These are phyloP conservation scores for Pilophorus perplexus DNA, from an alignment of 2,888 invertebrate genomes.

Conservation along the genomic window DNA sequence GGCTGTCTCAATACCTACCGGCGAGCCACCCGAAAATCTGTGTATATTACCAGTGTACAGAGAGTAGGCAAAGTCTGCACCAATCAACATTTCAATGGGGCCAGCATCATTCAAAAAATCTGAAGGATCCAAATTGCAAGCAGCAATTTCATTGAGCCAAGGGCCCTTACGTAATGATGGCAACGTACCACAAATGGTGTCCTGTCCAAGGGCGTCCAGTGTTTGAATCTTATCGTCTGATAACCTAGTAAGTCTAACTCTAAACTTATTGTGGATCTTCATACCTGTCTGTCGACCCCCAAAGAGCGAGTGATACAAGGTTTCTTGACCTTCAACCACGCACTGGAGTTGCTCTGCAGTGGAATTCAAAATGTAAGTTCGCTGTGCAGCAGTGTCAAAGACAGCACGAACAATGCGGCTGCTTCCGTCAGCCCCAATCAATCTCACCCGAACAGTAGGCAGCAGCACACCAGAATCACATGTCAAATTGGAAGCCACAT, in stretches of 20 bases:
- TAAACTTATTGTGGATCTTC: background rate
- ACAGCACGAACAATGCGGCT: background rate
- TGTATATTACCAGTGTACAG: slow-evolving; percentile 2
- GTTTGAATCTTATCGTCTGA: background rate
- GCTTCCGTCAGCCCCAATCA: background rate
- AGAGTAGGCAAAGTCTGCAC: slow-evolving; percentile 11
- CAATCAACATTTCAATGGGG: slow-evolving; percentile 4
- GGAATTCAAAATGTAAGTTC: background rate
- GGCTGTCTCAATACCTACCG: slow-evolving; percentile 6
- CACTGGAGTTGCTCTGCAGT: background rate
- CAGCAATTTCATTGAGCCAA: background rate
- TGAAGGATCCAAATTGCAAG: background rate
- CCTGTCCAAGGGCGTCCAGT: background rate
- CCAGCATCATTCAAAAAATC: background rate
- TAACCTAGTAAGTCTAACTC: background rate
- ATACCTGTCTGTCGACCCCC: background rate
- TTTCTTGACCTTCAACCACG: background rate
- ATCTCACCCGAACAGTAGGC: background rate
- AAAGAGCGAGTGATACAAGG: slow-evolving; percentile 2
- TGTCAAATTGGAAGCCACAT: background rate
- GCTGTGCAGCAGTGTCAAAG: background rate
- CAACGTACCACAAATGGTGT: background rate
- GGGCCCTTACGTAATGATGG: background rate
- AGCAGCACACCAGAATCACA: background rate
- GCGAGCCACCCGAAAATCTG: background rate